These are phyloP conservation scores for Clitarchus hookeri DNA, from an alignment of 2,888 invertebrate species.

Conservation along the genomic window DNA sequence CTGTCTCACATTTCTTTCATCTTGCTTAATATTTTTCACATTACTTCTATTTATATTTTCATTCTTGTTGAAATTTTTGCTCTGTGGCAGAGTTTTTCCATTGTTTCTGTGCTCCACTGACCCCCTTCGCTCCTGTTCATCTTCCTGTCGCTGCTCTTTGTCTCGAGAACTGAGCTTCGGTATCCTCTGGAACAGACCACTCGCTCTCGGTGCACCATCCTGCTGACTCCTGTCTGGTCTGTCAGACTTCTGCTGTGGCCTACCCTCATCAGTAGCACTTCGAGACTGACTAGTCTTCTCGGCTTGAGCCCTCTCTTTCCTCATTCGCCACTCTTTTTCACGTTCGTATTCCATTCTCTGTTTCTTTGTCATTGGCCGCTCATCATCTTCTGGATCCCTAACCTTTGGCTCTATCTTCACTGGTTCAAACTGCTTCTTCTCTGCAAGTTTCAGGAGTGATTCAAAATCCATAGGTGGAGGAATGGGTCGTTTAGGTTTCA, in stretches of 20 bases:
- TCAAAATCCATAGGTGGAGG: slow-evolving; percentile 81
- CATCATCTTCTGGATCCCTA: slow-evolving; percentile 63
- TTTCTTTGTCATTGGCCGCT: slow-evolving; percentile 77
- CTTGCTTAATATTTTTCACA: background rate
- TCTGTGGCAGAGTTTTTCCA: background rate
- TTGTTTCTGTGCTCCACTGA: background rate
- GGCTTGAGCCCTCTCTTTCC: slow-evolving; percentile 40
- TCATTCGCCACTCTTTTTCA: slow-evolving; percentile 64
- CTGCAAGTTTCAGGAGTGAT: slow-evolving; percentile 78
- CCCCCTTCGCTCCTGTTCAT: background rate
- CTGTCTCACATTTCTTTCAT: background rate
- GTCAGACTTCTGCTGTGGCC: background rate
- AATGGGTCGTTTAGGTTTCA: slow-evolving; percentile 61
- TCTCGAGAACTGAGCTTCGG: background rate
- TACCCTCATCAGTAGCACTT: background rate
- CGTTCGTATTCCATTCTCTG: slow-evolving; percentile 76
- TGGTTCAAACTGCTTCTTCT: slow-evolving; percentile 81
- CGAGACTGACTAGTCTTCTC: background rate
- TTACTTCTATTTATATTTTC: background rate
- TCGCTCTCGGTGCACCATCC: background rate
- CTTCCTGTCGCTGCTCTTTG: background rate
- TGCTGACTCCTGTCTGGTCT: background rate
- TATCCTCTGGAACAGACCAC: background rate
- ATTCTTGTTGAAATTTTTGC: background rate
- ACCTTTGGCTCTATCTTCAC: slow-evolving; percentile 63